Evolutionary conservation across 2,888 invertebrate species (phyloP), one percentile per base, ranked within the genome.

Genomic region (Arenicola marina): DNA sequence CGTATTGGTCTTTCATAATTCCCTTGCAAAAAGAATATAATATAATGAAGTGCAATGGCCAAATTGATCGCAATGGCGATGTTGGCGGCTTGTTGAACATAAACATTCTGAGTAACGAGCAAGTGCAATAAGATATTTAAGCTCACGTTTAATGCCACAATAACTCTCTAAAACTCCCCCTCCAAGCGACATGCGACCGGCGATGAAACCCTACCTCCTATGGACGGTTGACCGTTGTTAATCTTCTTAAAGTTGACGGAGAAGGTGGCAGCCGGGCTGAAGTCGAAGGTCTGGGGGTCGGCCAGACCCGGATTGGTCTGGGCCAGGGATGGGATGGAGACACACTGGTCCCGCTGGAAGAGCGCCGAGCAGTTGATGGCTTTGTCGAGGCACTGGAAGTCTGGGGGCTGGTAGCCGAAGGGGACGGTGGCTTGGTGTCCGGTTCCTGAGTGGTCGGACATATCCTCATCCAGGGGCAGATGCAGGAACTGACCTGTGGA

Each of bases 321-420:
- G 4, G 32, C 15, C 31, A 26, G 54, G 29, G 29, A 26, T 21
- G 54, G 7, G 28, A 26, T 31, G 11, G 7, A 33, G 28, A 67
- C 32, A 44, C 67, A 67, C 32, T 60, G 51, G 31, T 46, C 18
- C 15, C 67, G 65, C 26, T 28, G 46, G 48, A 68, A 67, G n/a
- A 68, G 28, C 29, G 61, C 62, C 4, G 65, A 61, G 46, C 69
- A 69, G 60, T 69, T 69, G 56, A 68, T 55, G 33, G 63, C 61
- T 45, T 61, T 62, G 43, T 69, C 69, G 21, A 69, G 65, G 45
- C 69, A 69, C 0, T 54, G 48, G 65, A 65, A 61, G 34, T 34
- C 21, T 15, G 69, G 69, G 24, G 33, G 33, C 4, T 26, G 18
- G 46, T 48, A 60, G 43, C 51, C 61, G 1, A 28, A 18, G n/a